A percentile compares a stretch with the other conserved stretches of the same genome.
These are phyloP conservation scores for Esperia sulphurella DNA, from an alignment of 2,888 invertebrate genomes.

Conservation along the genomic window DNA sequence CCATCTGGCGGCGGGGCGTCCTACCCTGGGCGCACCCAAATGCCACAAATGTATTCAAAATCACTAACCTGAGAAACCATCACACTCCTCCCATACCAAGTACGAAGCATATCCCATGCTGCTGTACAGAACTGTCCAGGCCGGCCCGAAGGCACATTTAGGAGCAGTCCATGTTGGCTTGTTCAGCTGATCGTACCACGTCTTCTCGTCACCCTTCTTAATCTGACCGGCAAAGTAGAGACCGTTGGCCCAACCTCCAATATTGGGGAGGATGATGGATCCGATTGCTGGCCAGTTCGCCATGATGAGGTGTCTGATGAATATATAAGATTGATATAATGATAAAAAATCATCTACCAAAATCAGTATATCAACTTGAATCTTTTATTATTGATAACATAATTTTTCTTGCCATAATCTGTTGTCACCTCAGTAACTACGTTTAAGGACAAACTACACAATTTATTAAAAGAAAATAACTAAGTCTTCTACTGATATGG, in stretches of 20 bases:
- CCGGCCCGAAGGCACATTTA: slow-evolving; percentile 88
- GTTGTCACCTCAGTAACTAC: no score
- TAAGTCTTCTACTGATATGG: no score
- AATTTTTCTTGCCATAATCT: no score
- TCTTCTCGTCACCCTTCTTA: slow-evolving; percentile 50
- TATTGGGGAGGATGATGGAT: slow-evolving; percentile 67
- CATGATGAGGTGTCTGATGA: slow-evolving; percentile 26
- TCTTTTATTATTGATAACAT: not conserved
- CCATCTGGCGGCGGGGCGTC: no score
- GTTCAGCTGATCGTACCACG: slow-evolving; percentile 58
- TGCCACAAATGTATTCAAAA: no score
- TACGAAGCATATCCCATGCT: slow-evolving; percentile 93
- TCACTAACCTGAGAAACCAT: slow-evolving; percentile 81
- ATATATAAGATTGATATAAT: no score
- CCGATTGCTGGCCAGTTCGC: slow-evolving; percentile 54
- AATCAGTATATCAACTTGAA: not conserved
- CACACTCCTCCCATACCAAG: slow-evolving; percentile 87
- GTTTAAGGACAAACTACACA: no score
- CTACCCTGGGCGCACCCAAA: no score
- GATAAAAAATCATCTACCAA: not conserved
- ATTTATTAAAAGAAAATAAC: no score
- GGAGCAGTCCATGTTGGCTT: slow-evolving; percentile 90
- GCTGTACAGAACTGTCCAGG: slow-evolving; percentile 89
- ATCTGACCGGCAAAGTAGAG: slow-evolving; percentile 82
- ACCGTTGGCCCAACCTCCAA: slow-evolving; percentile 85